These are phyloP conservation scores for Aphis craccivora DNA, from an alignment of 1,140 invertebrate species.

Conservation along the genomic window DNA sequence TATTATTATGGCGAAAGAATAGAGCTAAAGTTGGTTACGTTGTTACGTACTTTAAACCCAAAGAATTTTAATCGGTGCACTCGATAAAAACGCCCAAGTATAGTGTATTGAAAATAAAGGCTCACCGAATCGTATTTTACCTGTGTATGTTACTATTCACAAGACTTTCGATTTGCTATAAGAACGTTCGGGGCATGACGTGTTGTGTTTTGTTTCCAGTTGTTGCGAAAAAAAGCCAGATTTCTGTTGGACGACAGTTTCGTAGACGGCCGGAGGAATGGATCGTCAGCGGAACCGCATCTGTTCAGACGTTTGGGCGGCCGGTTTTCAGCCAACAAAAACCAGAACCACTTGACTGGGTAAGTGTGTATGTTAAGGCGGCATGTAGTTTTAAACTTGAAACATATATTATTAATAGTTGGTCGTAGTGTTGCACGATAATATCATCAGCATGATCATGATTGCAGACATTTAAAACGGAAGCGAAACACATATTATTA, in stretches of 20 bases:
- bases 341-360: conserved; percentile 37
- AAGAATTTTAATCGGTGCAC: neutral
- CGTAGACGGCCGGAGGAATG: conserved; percentile 67
- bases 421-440: neutral
- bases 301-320: conserved; percentile 57
- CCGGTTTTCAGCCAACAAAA: conserved; percentile 65
- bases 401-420: neutral
- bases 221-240: conserved; percentile 77
- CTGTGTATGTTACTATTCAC: neutral
- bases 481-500: neutral
- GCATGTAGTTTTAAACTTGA: neutral
- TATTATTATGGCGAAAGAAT: neutral
- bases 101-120: neutral
- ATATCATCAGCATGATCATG: neutral
- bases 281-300: conserved; percentile 53
- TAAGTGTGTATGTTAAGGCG: neutral
- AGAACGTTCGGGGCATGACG: neutral
- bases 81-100: neutral
- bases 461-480: neutral
- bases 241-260: conserved; percentile 71
- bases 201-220: conserved; percentile 50
- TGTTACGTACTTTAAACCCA: neutral
- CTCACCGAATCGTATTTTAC: neutral
- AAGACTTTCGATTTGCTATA: neutral
- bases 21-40: too few relatives aligned